Evolutionary conservation across 1,140 invertebrate genomes (phyloP), one percentile per base, ranked within the genome.

Genomic region (Leguminivora glycinivorella): DNA sequence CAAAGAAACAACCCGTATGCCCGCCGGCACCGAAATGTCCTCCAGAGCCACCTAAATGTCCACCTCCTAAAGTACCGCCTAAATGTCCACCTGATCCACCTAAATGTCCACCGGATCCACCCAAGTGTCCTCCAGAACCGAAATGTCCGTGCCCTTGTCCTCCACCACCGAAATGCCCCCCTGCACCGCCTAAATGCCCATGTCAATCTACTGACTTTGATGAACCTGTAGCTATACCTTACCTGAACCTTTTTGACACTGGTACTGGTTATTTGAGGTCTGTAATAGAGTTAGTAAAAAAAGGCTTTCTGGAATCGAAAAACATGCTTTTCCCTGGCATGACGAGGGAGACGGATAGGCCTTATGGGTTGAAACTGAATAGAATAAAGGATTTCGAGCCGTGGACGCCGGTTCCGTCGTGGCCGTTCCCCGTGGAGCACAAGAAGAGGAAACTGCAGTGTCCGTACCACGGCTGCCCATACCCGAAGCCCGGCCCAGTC

Each of bases 301-400:
- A 19, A 52, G 17, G 47, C 19, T 22, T 52, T 22, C 19, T 52
- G 22, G 47, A 22, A 22, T 52, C 19, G 2, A 22, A 1, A n/a
- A 43, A n/a, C 10, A 17, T 43, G 4, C 5, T 17, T n/a, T 43
- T 43, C 5, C 40, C n/a, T 6, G n/a, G 5, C 5, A 43, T n/a
- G n/a, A n/a, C n/a, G n/a, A n/a, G n/a, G n/a, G n/a, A 0, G 17
- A 17, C 5, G 5, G 40, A 43, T 43, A 3, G 3, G 14, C n/a
- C 2, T 0, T 17, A n/a, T 17, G 9, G 19, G 14, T 60, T 60
- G n/a, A 60, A 26, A 12, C 25, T 63, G 1, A 63, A 63, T 31
- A 63, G 58, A 10, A 63, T 31, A 29, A 63, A 9, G 6, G 58
- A 63, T 63, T 63, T 29, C 17, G n/a, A 26, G 9, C 58, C 58